Conservation (phyloP, 2,888 invertebrate genomes). For the Platycnemis pennipes region DNA sequence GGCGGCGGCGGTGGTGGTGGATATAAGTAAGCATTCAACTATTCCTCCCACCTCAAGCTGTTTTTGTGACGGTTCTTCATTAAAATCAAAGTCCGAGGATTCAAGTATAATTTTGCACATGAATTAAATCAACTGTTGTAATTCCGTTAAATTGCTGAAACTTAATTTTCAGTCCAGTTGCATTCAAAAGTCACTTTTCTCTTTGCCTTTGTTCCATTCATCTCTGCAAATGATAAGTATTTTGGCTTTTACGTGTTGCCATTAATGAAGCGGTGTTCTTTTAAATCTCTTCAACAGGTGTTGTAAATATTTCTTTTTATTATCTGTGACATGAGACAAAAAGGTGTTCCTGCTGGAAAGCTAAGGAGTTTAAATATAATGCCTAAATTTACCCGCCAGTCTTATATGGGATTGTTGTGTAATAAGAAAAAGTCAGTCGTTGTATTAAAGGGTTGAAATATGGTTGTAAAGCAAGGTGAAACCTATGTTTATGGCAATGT, state of each 20-base stretch:
- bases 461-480: slow-evolving; percentile 54
- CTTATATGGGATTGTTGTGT: slow-evolving; percentile 50
- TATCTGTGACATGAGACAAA: slow-evolving; percentile 69
- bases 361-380: slow-evolving; percentile 54
- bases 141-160: slow-evolving; percentile 26
- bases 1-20: slow-evolving; percentile 78
- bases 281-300: slow-evolving; percentile 68
- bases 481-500: slow-evolving; percentile 55
- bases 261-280: slow-evolving; percentile 69
- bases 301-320: slow-evolving; percentile 66
- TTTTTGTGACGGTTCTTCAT: slow-evolving; percentile 38
- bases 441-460: slow-evolving; percentile 60
- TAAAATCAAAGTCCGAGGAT: slow-evolving; percentile 15
- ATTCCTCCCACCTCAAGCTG: neutral
- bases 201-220: slow-evolving; percentile 19
- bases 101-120: slow-evolving; percentile 12
- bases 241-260: slow-evolving; percentile 66
- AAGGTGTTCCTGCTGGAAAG: slow-evolving; percentile 52
- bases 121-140: neutral
- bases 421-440: slow-evolving; percentile 16
- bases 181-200: slow-evolving; percentile 20
- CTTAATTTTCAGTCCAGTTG: slow-evolving; percentile 34
- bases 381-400: neutral
- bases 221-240: slow-evolving; percentile 52
- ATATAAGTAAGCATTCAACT: slow-evolving; percentile 78